Base-by-base conservation (phyloP, 2,888 invertebrate species). In the Acanthoscelides obtectus region DNA sequence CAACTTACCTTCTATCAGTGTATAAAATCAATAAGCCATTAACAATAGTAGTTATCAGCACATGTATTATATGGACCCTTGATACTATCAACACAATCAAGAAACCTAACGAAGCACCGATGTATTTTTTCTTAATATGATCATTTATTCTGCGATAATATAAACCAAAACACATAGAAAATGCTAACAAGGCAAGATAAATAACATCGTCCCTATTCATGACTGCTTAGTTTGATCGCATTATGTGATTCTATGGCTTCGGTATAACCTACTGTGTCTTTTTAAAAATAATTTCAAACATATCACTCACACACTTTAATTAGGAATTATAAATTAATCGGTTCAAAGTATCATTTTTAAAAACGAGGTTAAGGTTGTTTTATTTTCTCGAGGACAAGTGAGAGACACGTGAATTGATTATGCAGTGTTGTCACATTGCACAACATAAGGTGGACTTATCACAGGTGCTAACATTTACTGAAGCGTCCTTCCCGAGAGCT, bases 131-230 rank as follows among this genome's bases (percentile, higher is more conserved):
- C 25, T 82, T 78, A 0, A 85, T 80, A 1, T 82, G 78, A 77
- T 89, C 86, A 22, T 85, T 82, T 22, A 93, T 86, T 79, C 87
- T 87, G 74, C 90, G 88, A 77, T 93, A 92, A 81, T 89, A 88
- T 64, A 89, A 87, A 0, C 95, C 94, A 79, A 93, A 88, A 20
- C 86, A 89, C 73, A 94, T 90, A 81, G 92, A 92, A 70, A 89
- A 87, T 70, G 93, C 81, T 74, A 95, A 85, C 69, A 94, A 86
- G 19, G 87, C 82, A 70, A 94, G 87, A 84, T 95, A 95, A 79
- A 94, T 87, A 70, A 94, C 86, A 85, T 95, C 94, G 82, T 94
- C 92, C 80, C 88, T 85, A 81, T 90, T 90, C 90, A 93, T 93
- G 45, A 45, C 45, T 6, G 12, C 3, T 45, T 45, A 45, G 1